Conservation (phyloP, 1,140 invertebrate species). For the Lutraria rhynchaena region DNA sequence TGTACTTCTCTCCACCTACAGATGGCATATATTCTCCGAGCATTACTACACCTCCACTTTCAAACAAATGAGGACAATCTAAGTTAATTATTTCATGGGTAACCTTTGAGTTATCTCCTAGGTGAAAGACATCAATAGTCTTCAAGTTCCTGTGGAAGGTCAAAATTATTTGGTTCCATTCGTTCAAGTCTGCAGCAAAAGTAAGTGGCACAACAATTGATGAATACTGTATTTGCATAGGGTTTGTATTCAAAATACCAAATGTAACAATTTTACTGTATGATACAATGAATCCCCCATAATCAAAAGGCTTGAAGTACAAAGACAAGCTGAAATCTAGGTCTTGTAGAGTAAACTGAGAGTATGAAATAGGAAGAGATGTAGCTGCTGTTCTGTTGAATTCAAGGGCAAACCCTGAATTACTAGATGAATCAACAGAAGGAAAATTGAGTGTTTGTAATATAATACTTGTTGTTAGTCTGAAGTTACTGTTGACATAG, state of each 20-base stretch:
- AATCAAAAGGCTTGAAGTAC: conserved; percentile 58
- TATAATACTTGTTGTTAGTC: conserved; percentile 40
- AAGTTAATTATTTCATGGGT: conserved; percentile 52
- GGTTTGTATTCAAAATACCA: conserved; percentile 49
- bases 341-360: neutral
- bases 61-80: conserved; percentile 56
- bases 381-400: conserved; percentile 65
- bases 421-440: neutral
- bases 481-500: conserved; percentile 46
- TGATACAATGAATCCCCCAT: conserved; percentile 62
- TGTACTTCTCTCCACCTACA: conserved; percentile 14
- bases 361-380: conserved; percentile 50
- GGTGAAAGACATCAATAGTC: conserved; percentile 63
- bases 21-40: conserved; percentile 65
- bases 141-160: conserved; percentile 44
- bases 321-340: conserved; percentile 64
- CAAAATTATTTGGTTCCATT: conserved; percentile 69
- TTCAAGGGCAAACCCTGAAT: conserved; percentile 60
- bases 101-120: conserved; percentile 45
- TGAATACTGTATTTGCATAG: conserved; percentile 59
- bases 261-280: conserved; percentile 60
- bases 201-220: conserved; percentile 19
- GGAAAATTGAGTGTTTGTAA: conserved; percentile 29
- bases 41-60: conserved; percentile 52
- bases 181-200: conserved; percentile 34